A percentile compares a stretch with the other conserved stretches of the same genome.
Evolutionary conservation across 2,113 vertebrate species (phyloP).

Genomic region (Ageneiosus marmoratus): DNA sequence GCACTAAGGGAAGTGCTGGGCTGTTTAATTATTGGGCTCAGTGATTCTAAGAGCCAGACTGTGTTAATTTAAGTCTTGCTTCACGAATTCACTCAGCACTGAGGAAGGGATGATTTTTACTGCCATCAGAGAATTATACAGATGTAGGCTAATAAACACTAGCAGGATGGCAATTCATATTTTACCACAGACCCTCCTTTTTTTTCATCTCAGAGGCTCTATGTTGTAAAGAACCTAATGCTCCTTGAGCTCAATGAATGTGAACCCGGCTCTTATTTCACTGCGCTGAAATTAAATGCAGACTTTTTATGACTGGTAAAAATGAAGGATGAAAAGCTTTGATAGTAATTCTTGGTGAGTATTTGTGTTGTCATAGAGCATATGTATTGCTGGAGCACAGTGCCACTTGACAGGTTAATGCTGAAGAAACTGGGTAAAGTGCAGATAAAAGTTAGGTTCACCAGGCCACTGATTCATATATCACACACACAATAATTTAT

Average conservation of each 20-base stretch:
- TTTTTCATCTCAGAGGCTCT: conserved; percentile 39
- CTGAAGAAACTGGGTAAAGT: conserved; percentile 22
- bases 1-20: conserved; percentile 28
- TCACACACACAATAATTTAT: conserved; percentile 3
- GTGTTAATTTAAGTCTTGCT: conserved; percentile 49
- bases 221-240: conserved; percentile 51
- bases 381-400: conserved; percentile 37
- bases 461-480: conserved; percentile 4
- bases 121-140: conserved; percentile 48
- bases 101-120: conserved; percentile 45
- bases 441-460: conserved; percentile 29
- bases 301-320: conserved; percentile 42
- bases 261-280: conserved; percentile 49
- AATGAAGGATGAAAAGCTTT: conserved; percentile 45
- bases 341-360: conserved; percentile 30
- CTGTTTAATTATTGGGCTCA: conserved; percentile 57
- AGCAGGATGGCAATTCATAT: conserved; percentile 45
- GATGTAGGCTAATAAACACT: conserved; percentile 51
- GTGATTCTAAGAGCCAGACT: conserved; percentile 50
- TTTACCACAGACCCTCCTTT: conserved; percentile 46
- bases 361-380: conserved; percentile 28
- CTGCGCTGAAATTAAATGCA: conserved; percentile 48
- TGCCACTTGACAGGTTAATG: conserved; percentile 39
- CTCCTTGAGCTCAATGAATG: conserved; percentile 45
- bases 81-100: conserved; percentile 40